Evolutionary conservation across 2,113 vertebrate species (phyloP).

Genomic region (Himantopus leucocephalus): DNA sequence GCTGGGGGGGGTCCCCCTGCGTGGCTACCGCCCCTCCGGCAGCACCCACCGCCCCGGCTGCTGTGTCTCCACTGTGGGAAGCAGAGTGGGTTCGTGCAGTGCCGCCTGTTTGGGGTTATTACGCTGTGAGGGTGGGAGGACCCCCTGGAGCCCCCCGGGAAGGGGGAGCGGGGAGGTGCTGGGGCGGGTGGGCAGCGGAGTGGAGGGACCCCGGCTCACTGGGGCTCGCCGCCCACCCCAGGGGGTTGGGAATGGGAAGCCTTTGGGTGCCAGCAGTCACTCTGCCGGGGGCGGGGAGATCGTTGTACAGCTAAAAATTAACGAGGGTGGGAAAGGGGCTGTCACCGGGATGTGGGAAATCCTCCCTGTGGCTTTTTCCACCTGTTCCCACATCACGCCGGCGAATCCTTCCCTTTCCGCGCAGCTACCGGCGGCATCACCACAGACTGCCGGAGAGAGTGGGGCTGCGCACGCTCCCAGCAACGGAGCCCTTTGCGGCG

Average conservation of each 20-base stretch:
- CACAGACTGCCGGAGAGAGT: fast-evolving
- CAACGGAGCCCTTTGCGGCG: fast-evolving
- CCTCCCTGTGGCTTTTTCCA: neutral
- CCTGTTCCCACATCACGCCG: fast-evolving
- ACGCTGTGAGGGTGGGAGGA: fast-evolving
- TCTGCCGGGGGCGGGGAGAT: neutral
- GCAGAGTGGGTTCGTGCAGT: neutral
- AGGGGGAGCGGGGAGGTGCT: neutral
- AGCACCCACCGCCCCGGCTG: fast-evolving
- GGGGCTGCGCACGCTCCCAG: fast-evolving
- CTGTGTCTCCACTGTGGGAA: fast-evolving
- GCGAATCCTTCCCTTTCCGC: neutral
- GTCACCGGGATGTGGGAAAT: neutral
- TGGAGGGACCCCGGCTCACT: neutral
- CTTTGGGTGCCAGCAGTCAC: fast-evolving
- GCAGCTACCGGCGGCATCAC: fast-evolving
- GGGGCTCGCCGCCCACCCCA: fast-evolving
- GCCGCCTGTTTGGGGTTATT: neutral
- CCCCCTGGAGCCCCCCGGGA: too few relatives aligned
- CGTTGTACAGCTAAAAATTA: fast-evolving
- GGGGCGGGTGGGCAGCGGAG: neutral
- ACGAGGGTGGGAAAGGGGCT: fast-evolving
- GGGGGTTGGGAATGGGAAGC: neutral
- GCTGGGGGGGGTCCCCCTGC: neutral
- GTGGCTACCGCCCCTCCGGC: neutral